Evolutionary conservation across 1,140 invertebrate genomes (phyloP), one percentile per base, ranked within the genome.

Genomic region (Geopemphigus sp.): DNA sequence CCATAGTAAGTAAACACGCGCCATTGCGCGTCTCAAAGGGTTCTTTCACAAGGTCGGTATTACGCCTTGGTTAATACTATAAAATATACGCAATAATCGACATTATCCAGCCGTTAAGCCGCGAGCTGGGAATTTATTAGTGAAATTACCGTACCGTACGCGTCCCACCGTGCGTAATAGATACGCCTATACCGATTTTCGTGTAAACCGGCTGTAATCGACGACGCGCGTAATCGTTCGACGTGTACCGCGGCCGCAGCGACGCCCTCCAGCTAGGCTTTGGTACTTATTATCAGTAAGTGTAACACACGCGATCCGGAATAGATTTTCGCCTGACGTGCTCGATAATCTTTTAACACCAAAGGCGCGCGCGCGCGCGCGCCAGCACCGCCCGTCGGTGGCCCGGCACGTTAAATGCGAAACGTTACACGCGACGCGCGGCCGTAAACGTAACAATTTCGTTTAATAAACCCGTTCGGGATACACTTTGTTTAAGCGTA

Each of bases 281-380:
- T n/a, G n/a, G n/a, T n/a, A n/a, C n/a, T n/a, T n/a, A n/a, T n/a
- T n/a, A n/a, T n/a, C n/a, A n/a, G n/a, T n/a, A n/a, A n/a, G n/a
- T n/a, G n/a, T 11, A 54, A 56, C 10, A 19, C 70, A n/a, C 70
- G 8, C 19, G n/a, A 73, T 50, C 19, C n/a, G 24, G 11, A 19
- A 56, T 73, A 17, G 14, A 39, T 32, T 22, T 39, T 56, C 32
- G 19, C 26, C 26, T 32, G 29, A 39, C 50, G 24, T 56, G 50
- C 32, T n/a, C 22, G 54, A 56, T 54, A 72, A 32, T 73, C 26
- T 73, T 73, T 32, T 14, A 56, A n/a, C n/a, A n/a, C n/a, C n/a
- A n/a, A n/a, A n/a, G n/a, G n/a, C n/a, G n/a, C n/a, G n/a, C n/a
- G n/a, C n/a, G n/a, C n/a, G n/a, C n/a, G n/a, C n/a, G n/a, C n/a